Conservation (phyloP, 2,113 vertebrate species). For the Leuciscus idus region DNA sequence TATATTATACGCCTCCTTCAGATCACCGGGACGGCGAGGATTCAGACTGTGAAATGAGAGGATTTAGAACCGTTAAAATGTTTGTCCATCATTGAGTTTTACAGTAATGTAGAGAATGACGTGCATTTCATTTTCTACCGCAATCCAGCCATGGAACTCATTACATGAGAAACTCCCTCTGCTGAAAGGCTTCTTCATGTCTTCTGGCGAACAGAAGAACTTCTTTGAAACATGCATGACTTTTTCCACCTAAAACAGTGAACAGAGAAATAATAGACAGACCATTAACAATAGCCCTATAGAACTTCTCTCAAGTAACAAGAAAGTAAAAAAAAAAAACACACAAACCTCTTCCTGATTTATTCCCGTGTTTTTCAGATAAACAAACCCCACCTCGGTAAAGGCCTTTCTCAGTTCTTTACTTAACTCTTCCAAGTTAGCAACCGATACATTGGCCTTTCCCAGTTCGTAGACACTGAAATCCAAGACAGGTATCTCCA, state of each 20-base stretch:
- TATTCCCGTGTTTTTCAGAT: slow-evolving; percentile 74
- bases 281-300: too few relatives aligned
- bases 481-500: slow-evolving; percentile 75
- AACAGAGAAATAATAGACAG: background rate
- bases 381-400: slow-evolving; percentile 72
- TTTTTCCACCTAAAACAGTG: slow-evolving; percentile 61
- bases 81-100: too few relatives aligned
- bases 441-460: background rate
- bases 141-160: too few relatives aligned
- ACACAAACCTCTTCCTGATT: slow-evolving; percentile 65
- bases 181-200: slow-evolving; percentile 64
- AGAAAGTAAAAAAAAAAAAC: background rate
- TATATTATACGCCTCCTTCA: too few relatives aligned
- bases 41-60: too few relatives aligned
- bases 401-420: slow-evolving; percentile 66
- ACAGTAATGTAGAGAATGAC: too few relatives aligned
- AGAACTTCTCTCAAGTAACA: background rate
- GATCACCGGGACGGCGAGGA: too few relatives aligned
- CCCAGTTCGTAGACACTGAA: slow-evolving; percentile 50
- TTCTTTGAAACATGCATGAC: slow-evolving; percentile 64
- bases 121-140: too few relatives aligned
- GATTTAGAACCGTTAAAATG: too few relatives aligned
- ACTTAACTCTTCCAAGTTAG: slow-evolving; percentile 50
- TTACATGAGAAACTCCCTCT: slow-evolving; percentile 50
- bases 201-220: slow-evolving; percentile 74